Conservation (phyloP, 2,888 invertebrate genomes). For the Dicyrtomina minuta region DNA sequence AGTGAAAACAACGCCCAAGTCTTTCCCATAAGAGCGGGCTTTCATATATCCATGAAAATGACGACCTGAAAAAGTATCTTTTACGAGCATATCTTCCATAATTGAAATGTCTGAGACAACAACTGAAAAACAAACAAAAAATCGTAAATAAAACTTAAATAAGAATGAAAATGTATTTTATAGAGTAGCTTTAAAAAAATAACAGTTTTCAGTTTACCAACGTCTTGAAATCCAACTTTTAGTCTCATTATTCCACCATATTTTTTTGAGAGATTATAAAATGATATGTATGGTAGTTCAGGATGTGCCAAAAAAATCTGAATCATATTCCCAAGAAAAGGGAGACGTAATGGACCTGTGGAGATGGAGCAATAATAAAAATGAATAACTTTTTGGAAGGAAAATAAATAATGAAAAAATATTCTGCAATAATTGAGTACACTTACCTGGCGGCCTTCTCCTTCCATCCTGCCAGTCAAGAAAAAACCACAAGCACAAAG, state of each 20-base stretch:
- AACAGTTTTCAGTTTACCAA: no score
- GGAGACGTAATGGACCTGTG: conserved; percentile 32
- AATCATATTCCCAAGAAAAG: conserved; percentile 35
- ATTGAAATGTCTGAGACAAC: conserved; percentile 13
- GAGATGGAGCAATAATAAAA: background rate
- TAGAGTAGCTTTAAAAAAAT: no score
- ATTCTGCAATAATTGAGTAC: background rate
- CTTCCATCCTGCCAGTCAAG: background rate
- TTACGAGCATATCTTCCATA: conserved; percentile 9
- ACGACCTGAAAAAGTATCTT: conserved; percentile 15
- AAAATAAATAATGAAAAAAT: no score
- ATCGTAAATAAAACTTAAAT: background rate
- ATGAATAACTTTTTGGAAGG: background rate
- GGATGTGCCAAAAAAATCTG: conserved; percentile 30
- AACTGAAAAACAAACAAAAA: background rate
- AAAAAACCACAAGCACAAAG: background rate
- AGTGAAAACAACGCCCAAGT: conserved; percentile 26
- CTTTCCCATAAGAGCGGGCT: conserved; percentile 6
- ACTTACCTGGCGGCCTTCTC: conserved; percentile 14
- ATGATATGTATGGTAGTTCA: conserved; percentile 23
- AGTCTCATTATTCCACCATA: conserved; percentile 35
- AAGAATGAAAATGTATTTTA: background rate
- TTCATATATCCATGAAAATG: conserved; percentile 23
- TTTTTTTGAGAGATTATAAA: conserved; percentile 23
- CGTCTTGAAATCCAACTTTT: conserved; percentile 32